phyloP scores from a whole-genome alignment of 2,797 vertebrate genomes.

The Chelon auratus region DNA sequence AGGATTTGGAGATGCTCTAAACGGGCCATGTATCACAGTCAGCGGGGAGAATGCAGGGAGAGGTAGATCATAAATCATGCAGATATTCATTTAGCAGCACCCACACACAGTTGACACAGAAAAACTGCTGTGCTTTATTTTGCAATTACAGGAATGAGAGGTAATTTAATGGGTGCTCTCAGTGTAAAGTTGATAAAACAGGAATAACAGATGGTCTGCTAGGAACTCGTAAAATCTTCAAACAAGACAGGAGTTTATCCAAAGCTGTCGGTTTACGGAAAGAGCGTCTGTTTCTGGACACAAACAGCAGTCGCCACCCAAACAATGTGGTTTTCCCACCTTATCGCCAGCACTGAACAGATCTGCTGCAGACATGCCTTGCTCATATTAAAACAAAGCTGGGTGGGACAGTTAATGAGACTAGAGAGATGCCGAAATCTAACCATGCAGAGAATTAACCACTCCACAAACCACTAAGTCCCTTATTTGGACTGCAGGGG shows the following conservation, averaged over 20 bases:
- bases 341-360: slow-evolving; percentile 46
- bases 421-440: slow-evolving; percentile 26
- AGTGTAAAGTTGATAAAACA: slow-evolving; percentile 29
- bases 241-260: neutral
- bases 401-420: slow-evolving; percentile 39
- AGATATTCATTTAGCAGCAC: slow-evolving; percentile 34
- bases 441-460: slow-evolving; percentile 36
- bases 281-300: slow-evolving; percentile 31
- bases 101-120: slow-evolving; percentile 40
- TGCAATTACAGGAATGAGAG: slow-evolving; percentile 38
- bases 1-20: slow-evolving; percentile 36
- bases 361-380: slow-evolving; percentile 14
- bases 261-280: slow-evolving; percentile 1
- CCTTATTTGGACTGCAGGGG: slow-evolving; percentile 30
- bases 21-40: slow-evolving; percentile 45
- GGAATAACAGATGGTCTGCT: neutral
- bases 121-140: slow-evolving; percentile 35
- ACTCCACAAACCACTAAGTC: slow-evolving; percentile 38
- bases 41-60: slow-evolving; percentile 10
- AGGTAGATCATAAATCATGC: slow-evolving; percentile 59
- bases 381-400: slow-evolving; percentile 19
- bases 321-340: slow-evolving; percentile 29
- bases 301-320: slow-evolving; percentile 17
- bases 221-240: neutral
- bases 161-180: slow-evolving; percentile 27